Evolutionary conservation across 2,113 vertebrate species (phyloP), one percentile per base, ranked within the genome.

Genomic region (Electrona antarctica): DNA sequence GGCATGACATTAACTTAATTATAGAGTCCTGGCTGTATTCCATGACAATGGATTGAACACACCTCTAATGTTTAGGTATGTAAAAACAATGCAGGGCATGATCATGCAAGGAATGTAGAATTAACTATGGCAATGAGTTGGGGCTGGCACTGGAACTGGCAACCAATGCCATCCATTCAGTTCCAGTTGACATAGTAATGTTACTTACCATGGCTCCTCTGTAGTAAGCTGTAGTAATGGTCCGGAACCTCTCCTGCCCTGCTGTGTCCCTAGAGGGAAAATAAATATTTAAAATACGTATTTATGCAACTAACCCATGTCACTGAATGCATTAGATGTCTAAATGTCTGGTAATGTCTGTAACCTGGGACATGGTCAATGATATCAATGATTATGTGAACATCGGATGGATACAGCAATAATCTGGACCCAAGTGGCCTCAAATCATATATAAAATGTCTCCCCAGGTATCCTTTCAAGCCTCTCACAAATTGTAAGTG

Each of bases 211-310:
- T 98, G 0, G 97, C 97, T 60, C 97, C 97, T 80, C 97, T 81
- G 91, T 98, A 98, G 88, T 98, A 98, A 21, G 97, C 97, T 0
- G 97, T 99, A 0, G 97, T 99, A 93, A 99, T 98, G 3, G 97
- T 99, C 73, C 97, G 93, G 79, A 98, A 99, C 0, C 97, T 91
- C 72, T 99, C 97, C 88, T 99, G 97, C 47, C 97, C 97, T 0
- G 97, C 97, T 0, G 97, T 99, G 83, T 98, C 97, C 97, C 97
- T 99, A 73, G 0, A 88, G 0, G 21, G 33, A 7, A 55, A 11
- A 28, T 11, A 71, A 41, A 85, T 29, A 41, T 41, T 41, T 41
- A 41, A 41, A 41, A 41, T 76, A 9, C 1, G 33, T 41, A 28
- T 46, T 70, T 6, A 2, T 2, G 2, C 11, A n/a, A 41, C 7